Conservation (phyloP, 1,140 invertebrate species). For the Trichonephila clavata region DNA sequence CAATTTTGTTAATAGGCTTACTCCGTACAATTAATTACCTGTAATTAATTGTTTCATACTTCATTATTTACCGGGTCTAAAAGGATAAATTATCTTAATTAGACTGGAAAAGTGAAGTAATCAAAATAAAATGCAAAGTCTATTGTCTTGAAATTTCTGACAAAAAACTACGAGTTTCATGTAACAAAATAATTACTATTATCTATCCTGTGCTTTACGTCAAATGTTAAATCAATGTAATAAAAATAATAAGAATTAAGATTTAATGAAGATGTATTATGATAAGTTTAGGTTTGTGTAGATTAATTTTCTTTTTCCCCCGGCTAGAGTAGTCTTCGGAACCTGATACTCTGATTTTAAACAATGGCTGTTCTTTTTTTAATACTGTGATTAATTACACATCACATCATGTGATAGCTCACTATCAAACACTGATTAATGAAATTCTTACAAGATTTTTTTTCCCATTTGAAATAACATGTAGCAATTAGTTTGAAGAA, state of each 20-base stretch:
- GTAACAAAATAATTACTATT: constrained; percentile 4
- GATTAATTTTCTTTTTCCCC: neutral
- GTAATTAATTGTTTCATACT: neutral
- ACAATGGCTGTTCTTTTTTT: neutral
- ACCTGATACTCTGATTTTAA: neutral
- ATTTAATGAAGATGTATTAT: constrained; percentile 2
- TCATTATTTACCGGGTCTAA: neutral
- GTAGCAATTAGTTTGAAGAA: no score
- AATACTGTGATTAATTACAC: neutral
- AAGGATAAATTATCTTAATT: constrained; percentile 23
- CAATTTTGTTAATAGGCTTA: no score
- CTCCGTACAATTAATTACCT: neutral
- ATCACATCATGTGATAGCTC: neutral
- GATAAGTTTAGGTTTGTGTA: neutral
- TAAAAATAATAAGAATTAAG: neutral
- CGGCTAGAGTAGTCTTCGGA: neutral
- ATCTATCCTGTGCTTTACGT: neutral
- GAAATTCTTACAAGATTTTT: no score
- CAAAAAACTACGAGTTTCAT: neutral
- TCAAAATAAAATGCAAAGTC: no score
- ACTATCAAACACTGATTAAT: no score
- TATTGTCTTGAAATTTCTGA: neutral
- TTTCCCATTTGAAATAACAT: no score
- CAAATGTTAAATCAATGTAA: neutral
- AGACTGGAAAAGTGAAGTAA: neutral